phyloP scores from a whole-genome alignment of 2,888 invertebrate genomes.

The Lycophotia porphyrea region DNA sequence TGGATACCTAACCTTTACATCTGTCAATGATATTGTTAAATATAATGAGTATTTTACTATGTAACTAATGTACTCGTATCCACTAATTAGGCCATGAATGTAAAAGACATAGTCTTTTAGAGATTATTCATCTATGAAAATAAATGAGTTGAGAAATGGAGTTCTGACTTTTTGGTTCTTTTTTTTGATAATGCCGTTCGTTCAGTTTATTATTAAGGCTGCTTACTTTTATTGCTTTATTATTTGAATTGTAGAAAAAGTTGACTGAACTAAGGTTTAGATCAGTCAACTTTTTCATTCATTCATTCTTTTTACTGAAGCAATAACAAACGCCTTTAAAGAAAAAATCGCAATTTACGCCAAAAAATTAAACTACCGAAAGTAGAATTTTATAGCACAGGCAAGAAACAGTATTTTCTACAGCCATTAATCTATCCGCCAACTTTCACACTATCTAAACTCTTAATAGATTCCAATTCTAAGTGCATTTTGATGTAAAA shows the following conservation, averaged over 20 bases:
- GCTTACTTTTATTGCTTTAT: background rate
- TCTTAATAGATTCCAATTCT: conserved; percentile 30
- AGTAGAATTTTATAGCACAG: background rate
- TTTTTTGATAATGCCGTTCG: background rate
- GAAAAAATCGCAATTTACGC: too few relatives aligned
- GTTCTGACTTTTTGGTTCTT: conserved; percentile 32
- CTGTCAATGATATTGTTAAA: conserved; percentile 45
- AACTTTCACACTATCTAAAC: conserved; percentile 15
- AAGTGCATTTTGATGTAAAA: conserved; percentile 53
- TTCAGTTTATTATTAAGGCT: background rate
- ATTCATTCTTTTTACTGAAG: too few relatives aligned
- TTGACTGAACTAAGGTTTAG: background rate
- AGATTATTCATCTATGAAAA: conserved; percentile 78
- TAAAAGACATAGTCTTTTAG: conserved; percentile 83
- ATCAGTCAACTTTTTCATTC: too few relatives aligned
- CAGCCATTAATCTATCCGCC: background rate
- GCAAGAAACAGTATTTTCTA: conserved; percentile 1
- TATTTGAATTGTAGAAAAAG: background rate
- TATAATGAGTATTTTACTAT: conserved; percentile 48
- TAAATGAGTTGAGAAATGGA: conserved; percentile 69
- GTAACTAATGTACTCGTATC: conserved; percentile 70
- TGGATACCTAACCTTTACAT: conserved; percentile 23
- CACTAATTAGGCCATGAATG: conserved; percentile 71
- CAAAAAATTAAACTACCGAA: background rate
- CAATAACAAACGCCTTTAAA: too few relatives aligned